Conservation (phyloP, 2,888 invertebrate genomes). For the Nasonovia ribisnigri region DNA sequence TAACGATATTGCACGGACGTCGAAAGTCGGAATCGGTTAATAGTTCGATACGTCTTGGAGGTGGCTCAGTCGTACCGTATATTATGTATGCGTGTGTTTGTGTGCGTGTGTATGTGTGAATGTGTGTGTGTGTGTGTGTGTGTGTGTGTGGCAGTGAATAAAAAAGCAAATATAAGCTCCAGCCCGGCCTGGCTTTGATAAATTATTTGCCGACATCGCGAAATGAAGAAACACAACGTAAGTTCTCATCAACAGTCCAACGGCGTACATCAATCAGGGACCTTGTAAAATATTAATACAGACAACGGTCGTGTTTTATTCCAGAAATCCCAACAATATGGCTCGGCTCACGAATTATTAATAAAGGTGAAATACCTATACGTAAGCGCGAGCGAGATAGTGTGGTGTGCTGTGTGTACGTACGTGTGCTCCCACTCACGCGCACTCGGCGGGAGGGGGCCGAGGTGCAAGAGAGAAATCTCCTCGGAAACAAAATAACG, state of each 20-base stretch:
- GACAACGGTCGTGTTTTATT: slow-evolving; percentile 54
- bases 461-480: not conserved
- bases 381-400: not conserved
- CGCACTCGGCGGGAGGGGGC: not conserved
- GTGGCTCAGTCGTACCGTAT: not conserved
- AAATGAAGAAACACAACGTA: slow-evolving; percentile 58
- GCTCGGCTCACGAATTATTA: slow-evolving; percentile 55
- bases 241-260: slow-evolving; percentile 62
- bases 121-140: not conserved
- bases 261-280: slow-evolving; percentile 62
- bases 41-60: slow-evolving; percentile 13
- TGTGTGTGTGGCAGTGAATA: not conserved
- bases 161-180: slow-evolving; percentile 17
- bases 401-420: not conserved
- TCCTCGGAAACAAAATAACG: slow-evolving; percentile 44
- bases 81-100: not conserved
- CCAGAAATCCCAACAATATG: slow-evolving; percentile 55
- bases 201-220: slow-evolving; percentile 59
- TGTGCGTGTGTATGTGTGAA: not conserved
- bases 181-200: slow-evolving; percentile 44
- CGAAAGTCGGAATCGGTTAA: slow-evolving; percentile 26
- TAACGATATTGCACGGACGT: not conserved
- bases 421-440: not conserved
- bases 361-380: slow-evolving; percentile 33
- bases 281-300: slow-evolving; percentile 59